These are phyloP conservation scores for Bettongia penicillata DNA, from an alignment of 2,113 vertebrate genomes.

Conservation along the genomic window DNA sequence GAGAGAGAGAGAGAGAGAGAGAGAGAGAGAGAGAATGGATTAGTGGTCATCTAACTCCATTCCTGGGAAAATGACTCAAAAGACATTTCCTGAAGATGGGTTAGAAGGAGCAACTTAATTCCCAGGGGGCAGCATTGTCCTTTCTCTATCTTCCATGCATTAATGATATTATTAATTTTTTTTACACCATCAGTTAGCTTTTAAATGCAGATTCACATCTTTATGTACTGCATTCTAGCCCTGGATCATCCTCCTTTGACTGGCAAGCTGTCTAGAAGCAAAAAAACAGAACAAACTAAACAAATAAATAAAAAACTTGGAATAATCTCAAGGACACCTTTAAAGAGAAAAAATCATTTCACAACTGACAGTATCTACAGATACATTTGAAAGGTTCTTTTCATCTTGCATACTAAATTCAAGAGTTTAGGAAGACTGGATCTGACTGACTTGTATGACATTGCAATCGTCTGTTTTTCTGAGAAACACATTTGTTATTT, in stretches of 20 bases:
- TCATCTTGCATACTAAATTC: conserved; percentile 20
- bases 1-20: background rate
- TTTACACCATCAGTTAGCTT: background rate
- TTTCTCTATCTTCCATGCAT: background rate
- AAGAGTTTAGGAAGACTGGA: rapidly evolving
- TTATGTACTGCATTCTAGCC: background rate
- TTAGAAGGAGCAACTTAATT: background rate
- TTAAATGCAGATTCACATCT: conserved; percentile 21
- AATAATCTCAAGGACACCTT: conserved; percentile 65
- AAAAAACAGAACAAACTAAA: too few relatives aligned
- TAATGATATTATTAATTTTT: background rate
- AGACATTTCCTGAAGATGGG: rapidly evolving
- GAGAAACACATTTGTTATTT: conserved; percentile 45
- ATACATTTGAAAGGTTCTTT: background rate
- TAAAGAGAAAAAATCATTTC: conserved; percentile 51
- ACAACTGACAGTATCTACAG: conserved; percentile 37
- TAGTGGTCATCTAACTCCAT: background rate
- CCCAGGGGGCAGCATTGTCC: background rate
- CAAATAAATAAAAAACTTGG: conserved; percentile 18
- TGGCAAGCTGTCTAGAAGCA: background rate
- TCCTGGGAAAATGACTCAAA: background rate
- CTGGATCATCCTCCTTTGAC: background rate
- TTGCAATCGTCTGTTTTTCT: background rate
- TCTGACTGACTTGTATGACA: background rate
- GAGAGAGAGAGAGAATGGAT: rapidly evolving